Conservation (phyloP, 2,113 vertebrate species). For the Varanus salvator region DNA sequence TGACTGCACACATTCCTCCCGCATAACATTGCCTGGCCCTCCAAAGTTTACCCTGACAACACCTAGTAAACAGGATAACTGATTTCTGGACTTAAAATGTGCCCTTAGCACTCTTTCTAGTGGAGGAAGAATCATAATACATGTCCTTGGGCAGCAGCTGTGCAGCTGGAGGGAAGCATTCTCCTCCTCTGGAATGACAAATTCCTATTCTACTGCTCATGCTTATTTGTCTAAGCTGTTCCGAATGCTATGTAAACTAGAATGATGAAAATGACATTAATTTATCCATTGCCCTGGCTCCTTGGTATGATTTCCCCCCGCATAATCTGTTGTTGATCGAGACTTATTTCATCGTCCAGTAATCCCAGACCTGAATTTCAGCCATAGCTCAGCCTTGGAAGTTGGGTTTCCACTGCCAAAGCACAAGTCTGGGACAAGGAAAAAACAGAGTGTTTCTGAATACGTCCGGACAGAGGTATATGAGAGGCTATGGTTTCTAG, state of each 20-base stretch:
- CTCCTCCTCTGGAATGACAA: background rate
- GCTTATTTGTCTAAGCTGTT: constrained; percentile 37
- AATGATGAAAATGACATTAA: constrained; percentile 18
- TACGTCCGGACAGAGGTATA: background rate
- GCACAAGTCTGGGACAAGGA: background rate
- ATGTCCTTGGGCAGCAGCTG: background rate
- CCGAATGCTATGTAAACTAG: constrained; percentile 24
- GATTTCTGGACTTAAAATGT: constrained; percentile 12
- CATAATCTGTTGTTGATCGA: constrained; percentile 38
- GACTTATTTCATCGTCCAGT: constrained; percentile 28
- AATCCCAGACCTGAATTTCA: constrained; percentile 1
- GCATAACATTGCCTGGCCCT: background rate
- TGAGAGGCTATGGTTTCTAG: background rate
- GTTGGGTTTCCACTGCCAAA: background rate
- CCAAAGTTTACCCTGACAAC: background rate
- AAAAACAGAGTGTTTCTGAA: background rate
- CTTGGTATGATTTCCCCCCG: constrained; percentile 33
- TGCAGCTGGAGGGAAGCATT: background rate
- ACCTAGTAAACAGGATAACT: background rate
- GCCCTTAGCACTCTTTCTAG: background rate
- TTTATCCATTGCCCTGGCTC: constrained; percentile 29
- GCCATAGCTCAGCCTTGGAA: background rate
- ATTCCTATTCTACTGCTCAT: constrained; percentile 19
- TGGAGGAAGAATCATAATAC: background rate
- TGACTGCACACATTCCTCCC: constrained; percentile 8